Evolutionary conservation across 2,113 vertebrate genomes (phyloP).

Genomic region (Nannobrachium achirus): DNA sequence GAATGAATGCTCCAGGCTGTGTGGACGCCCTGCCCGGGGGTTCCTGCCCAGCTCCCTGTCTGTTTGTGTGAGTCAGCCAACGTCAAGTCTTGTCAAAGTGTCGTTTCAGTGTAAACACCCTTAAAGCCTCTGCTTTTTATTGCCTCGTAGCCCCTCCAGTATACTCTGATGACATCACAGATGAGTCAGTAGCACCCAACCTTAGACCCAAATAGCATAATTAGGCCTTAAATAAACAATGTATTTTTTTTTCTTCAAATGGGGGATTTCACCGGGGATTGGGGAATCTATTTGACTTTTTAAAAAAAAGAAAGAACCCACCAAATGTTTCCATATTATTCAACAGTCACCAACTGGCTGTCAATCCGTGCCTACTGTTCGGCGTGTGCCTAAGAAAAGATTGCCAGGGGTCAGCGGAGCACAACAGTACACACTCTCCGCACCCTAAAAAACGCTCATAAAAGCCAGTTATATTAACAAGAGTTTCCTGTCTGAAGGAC

Average conservation of each 20-base stretch:
- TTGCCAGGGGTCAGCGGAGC: slow-evolving; percentile 11
- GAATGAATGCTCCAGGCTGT: too few species aligned
- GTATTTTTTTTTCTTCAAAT: neutral
- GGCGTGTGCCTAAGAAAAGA: neutral
- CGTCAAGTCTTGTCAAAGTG: too few species aligned
- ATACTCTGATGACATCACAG: too few species aligned
- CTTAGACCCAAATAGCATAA: too few species aligned
- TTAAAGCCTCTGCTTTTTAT: too few species aligned
- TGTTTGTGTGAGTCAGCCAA: too few species aligned
- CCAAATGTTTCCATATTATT: neutral
- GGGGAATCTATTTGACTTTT: neutral
- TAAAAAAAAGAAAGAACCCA: neutral
- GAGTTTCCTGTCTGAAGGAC: slow-evolving; percentile 44
- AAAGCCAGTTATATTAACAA: slow-evolving; percentile 43
- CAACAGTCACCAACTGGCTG: neutral
- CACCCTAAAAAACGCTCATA: slow-evolving; percentile 40
- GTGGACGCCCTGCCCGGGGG: too few species aligned
- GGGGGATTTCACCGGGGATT: neutral
- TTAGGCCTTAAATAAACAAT: too few species aligned
- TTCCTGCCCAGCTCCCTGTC: too few species aligned
- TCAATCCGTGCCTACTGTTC: neutral
- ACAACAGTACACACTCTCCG: slow-evolving; percentile 26
- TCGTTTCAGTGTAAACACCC: too few species aligned
- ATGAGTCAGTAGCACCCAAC: too few species aligned
- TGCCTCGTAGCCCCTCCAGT: too few species aligned